phyloP scores from a whole-genome alignment of 2,113 vertebrate genomes.

The Phrynosoma platyrhinos region DNA sequence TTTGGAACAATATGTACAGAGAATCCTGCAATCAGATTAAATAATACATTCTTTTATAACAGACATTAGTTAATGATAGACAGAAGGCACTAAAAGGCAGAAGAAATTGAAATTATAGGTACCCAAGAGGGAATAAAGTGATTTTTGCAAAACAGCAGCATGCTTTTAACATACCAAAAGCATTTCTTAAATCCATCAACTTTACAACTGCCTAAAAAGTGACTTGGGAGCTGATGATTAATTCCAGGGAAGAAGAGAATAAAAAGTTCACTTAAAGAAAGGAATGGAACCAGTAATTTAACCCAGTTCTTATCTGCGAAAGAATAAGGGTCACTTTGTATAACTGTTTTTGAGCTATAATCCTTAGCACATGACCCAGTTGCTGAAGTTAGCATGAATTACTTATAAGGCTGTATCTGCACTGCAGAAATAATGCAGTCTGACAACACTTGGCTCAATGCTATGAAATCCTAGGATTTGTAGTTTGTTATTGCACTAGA shows the following conservation, averaged over 20 bases:
- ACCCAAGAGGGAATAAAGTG: slow-evolving; percentile 22
- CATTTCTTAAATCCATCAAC: slow-evolving; percentile 6
- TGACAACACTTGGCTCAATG: too few relatives aligned
- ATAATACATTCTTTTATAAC: neutral
- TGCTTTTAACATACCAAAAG: slow-evolving; percentile 32
- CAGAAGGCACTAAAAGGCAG: neutral
- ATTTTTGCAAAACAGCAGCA: neutral
- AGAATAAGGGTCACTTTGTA: neutral
- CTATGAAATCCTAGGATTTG: too few relatives aligned
- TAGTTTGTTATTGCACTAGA: too few relatives aligned
- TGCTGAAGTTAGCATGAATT: too few relatives aligned
- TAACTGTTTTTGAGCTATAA: neutral
- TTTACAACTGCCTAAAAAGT: neutral
- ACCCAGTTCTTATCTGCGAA: neutral
- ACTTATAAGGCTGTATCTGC: too few relatives aligned
- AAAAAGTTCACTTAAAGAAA: neutral
- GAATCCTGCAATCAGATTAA: slow-evolving; percentile 25
- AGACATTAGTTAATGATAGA: slow-evolving; percentile 8
- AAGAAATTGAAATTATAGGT: slow-evolving; percentile 16
- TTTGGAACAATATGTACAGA: slow-evolving; percentile 13
- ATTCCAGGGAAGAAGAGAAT: neutral
- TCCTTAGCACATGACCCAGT: too few relatives aligned
- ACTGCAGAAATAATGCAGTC: too few relatives aligned
- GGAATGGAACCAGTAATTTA: neutral
- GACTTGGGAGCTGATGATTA: neutral